These are phyloP conservation scores for Phallusia fumigata DNA, from an alignment of 23 tunicate species.

Conservation along the genomic window DNA sequence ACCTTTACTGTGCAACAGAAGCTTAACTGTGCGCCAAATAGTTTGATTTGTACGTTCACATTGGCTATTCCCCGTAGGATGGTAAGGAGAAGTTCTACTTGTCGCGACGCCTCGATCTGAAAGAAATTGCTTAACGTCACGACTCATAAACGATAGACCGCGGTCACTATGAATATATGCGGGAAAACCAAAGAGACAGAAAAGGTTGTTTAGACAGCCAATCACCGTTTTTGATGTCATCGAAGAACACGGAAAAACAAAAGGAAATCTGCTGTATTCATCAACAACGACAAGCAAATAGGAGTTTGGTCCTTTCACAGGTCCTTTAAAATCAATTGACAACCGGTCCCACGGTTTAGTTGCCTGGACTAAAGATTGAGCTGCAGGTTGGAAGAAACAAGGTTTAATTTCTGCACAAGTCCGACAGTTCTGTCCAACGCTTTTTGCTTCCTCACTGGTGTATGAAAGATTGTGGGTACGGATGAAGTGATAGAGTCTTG, in stretches of 20 bases:
- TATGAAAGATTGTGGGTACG: too few species aligned
- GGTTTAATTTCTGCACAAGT: conserved; percentile 13
- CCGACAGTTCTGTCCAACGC: neutral
- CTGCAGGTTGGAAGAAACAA: too few species aligned
- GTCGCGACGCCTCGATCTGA: conserved; percentile 10
- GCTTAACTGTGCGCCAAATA: conserved; percentile 21
- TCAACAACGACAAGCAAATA: conserved; percentile 19
- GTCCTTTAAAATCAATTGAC: conserved; percentile 19
- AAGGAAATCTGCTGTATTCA: conserved; percentile 32
- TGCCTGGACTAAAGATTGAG: too few species aligned
- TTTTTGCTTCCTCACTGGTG: neutral
- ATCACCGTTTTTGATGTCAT: conserved; percentile 21
- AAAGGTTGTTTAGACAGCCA: neutral
- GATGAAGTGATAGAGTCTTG: conserved; percentile 5
- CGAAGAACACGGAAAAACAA: conserved; percentile 23
- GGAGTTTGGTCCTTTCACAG: conserved; percentile 18
- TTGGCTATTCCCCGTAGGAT: conserved; percentile 18
- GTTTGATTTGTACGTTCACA: conserved; percentile 20
- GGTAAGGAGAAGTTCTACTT: conserved; percentile 15
- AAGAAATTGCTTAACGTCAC: neutral
- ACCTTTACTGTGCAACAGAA: conserved; percentile 1
- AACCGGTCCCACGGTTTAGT: neutral
- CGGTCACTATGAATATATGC: conserved; percentile 28
- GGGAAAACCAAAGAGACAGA: conserved; percentile 24
- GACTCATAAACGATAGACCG: conserved; percentile 24